Evolutionary conservation across 2,888 invertebrate genomes (phyloP), one percentile per base, ranked within the genome.

Genomic region (Drosophila borborema): DNA sequence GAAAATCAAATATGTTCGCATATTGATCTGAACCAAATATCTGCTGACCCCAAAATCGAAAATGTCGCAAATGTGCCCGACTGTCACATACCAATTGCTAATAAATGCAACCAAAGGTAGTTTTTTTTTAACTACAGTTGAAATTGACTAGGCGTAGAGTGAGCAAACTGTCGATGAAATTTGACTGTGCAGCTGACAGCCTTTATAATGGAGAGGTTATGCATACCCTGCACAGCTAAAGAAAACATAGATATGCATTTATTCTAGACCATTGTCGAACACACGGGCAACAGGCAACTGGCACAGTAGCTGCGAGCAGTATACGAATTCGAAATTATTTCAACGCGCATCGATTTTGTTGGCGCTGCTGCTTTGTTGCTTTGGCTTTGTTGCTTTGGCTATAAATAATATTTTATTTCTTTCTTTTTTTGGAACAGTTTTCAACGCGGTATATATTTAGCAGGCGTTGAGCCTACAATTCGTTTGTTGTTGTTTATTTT

Each of bases 381-480:
- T 43, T 43, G 18, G 70, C 64, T 62, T 46, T 69, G 70, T 66
- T 72, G 77, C 82, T 68, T 82, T 72, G 62, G 72, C 89, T 89
- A 85, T 85, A 85, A 85, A 85, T 85, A 85, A 85, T 85, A 81
- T 84, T 85, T 80, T 71, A 89, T 87, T 87, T 79, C 72, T 79
- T 48, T 77, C 80, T 89, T 81, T 84, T 86, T 89, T 87, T 87
- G 80, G 88, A 82, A 87, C 69, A 74, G 79, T 81, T 79, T 75
- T 54, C 73, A 79, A 62, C 55, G 78, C 64, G 70, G 74, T 85
- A 87, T 85, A 87, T 85, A 87, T 85, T 87, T 85, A 89, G 88
- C 75, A 72, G 72, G 73, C 89, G 85, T 73, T 81, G 81, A 67
- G 84, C 87, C 82, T 80, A 84, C 86, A 80, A 74, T 76, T 83